These are phyloP conservation scores for Dinomys branickii DNA, from an alignment of 2,113 vertebrate species.

Conservation along the genomic window DNA sequence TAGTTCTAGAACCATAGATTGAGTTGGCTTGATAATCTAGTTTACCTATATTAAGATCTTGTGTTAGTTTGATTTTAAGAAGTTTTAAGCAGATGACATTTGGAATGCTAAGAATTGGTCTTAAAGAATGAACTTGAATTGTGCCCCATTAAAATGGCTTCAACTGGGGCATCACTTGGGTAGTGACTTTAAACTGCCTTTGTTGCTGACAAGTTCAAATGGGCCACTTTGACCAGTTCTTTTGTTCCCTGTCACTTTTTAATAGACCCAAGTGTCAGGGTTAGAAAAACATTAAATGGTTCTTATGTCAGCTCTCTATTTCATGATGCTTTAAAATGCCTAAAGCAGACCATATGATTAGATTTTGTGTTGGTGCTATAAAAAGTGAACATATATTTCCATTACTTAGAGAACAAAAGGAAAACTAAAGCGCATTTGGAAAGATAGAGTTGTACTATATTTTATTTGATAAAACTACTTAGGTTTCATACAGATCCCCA, in stretches of 20 bases:
- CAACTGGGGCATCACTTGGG: conserved; percentile 23
- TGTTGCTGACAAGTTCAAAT: conserved; percentile 59
- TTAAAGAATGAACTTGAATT: conserved; percentile 39
- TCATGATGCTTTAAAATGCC: conserved; percentile 54
- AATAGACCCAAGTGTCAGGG: background rate
- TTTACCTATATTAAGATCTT: conserved; percentile 75
- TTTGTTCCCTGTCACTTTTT: conserved; percentile 18
- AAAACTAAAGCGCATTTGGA: background rate
- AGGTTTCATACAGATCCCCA: background rate
- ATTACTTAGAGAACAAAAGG: conserved; percentile 27
- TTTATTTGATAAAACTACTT: conserved; percentile 19
- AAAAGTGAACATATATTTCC: background rate
- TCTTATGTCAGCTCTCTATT: conserved; percentile 43
- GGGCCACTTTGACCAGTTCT: background rate
- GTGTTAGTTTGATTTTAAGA: conserved; percentile 67
- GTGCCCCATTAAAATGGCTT: conserved; percentile 45
- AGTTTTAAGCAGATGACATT: conserved; percentile 71
- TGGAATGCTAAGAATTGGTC: conserved; percentile 56
- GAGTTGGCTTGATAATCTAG: conserved; percentile 68
- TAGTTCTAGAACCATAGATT: conserved; percentile 48
- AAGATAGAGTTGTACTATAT: background rate
- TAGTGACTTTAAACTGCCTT: conserved; percentile 54
- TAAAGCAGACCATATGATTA: conserved; percentile 35
- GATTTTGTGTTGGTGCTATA: conserved; percentile 2
- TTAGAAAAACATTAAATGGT: conserved; percentile 29